Percentiles rank a stretch among this genome's conserved stretches.
Conservation (phyloP, 2,888 invertebrate species). For the Chydorus sphaericus region DNA sequence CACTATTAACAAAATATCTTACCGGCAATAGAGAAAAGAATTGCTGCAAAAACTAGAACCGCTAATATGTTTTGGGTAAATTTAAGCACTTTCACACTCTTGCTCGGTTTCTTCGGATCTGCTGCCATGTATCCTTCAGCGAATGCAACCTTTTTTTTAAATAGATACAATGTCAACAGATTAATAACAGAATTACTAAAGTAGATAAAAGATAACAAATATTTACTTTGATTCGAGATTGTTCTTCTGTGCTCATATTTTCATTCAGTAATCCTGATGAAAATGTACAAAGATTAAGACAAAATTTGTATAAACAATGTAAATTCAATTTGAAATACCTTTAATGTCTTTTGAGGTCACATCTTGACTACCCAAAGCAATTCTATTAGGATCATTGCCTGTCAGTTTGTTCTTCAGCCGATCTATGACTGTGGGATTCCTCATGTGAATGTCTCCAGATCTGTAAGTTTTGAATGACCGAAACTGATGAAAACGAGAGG, state of each 20-base stretch:
- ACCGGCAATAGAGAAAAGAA: conserved; percentile 45
- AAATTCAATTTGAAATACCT: not conserved
- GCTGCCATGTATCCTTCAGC: conserved; percentile 81
- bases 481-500: not conserved
- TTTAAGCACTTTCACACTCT: conserved; percentile 38
- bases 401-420: not conserved
- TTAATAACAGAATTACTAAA: not conserved
- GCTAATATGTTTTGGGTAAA: conserved; percentile 57
- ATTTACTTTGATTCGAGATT: not conserved
- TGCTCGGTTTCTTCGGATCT: conserved; percentile 31
- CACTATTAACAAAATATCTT: conserved; percentile 11
- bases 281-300: not conserved
- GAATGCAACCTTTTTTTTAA: conserved; percentile 53
- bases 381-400: not conserved
- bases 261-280: not conserved
- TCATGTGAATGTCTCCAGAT: not conserved
- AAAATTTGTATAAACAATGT: not conserved
- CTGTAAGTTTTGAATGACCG: conserved; percentile 8
- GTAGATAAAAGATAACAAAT: too few species aligned
- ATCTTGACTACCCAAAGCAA: not conserved
- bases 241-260: not conserved
- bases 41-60: conserved; percentile 50
- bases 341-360: not conserved
- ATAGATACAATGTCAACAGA: not conserved
- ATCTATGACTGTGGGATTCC: not conserved